Conservation (phyloP, 1,140 invertebrate genomes). For the Carcinoscorpius rotundicauda region DNA sequence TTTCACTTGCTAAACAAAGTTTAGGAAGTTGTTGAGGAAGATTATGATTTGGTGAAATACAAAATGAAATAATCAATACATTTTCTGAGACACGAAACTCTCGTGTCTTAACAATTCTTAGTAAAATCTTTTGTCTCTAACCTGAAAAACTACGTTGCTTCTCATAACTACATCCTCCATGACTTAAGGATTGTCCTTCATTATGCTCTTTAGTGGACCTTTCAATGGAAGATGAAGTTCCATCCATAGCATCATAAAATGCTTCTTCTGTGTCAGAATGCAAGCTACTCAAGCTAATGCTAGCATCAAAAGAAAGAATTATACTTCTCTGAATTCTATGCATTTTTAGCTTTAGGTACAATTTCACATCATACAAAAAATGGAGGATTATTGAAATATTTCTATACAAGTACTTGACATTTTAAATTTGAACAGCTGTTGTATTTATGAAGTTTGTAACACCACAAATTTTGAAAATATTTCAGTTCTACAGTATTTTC, state of each 20-base stretch:
- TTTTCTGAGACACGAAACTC: not conserved
- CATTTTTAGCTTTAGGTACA: not conserved
- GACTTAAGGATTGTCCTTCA: conserved; percentile 31
- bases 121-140: conserved; percentile 6
- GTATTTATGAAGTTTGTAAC: not conserved
- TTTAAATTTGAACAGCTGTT: not conserved
- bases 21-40: no score
- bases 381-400: not conserved
- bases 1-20: not conserved
- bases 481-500: no score
- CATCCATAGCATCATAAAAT: conserved; percentile 33
- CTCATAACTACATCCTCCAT: conserved; percentile 19
- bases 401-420: not conserved
- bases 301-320: conserved; percentile 28
- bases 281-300: conserved; percentile 57
- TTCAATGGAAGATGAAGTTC: conserved; percentile 24
- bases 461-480: no score
- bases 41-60: not conserved
- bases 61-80: not conserved
- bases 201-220: conserved; percentile 31
- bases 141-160: conserved; percentile 21
- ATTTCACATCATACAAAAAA: not conserved
- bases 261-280: conserved; percentile 54
- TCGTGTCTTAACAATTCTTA: conserved; percentile 10
- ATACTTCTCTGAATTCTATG: not conserved